Evolutionary conservation across 2,797 vertebrate genomes (phyloP), one percentile per base, ranked within the genome.

Genomic region (Manis crassicaudata): DNA sequence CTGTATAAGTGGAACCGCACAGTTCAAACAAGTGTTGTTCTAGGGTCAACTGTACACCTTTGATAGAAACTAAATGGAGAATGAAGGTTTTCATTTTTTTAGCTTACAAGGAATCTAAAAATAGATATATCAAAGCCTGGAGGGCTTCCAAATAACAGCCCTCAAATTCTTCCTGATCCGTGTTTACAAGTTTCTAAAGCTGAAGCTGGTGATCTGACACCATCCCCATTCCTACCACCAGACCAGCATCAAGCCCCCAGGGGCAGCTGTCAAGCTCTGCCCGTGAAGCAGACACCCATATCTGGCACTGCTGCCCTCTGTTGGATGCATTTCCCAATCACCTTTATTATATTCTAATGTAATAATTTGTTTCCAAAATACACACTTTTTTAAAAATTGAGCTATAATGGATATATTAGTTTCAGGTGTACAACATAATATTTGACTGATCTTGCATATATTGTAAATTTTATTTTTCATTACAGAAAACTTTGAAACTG

Each of bases 121-220:
- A 54, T 0, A 54, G 73, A 10, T 40, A 35, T 40, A 6, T 11
- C 0, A 23, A 70, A 86, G 29, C 43, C 58, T 72, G 12, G 17
- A 89, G 43, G 37, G n/a, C 7, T 65, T 54, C 68, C 35, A 70
- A 21, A 63, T 37, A 87, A 54, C 10, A 7, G 56, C 17, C 37
- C 62, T 52, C 27, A 46, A 63, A 29, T 37, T 75, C 16, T 16
- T 12, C n/a, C 58, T 10, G 77, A 92, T 67, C 14, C 60, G 52
- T 40, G 6, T 89, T 68, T 56, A 0, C n/a, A 73, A 29, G 18
- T 25, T 77, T 73, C 58, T 56, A 88, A 80, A 67, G 52, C 13
- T 43, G 29, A 87, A 90, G 40, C 62, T 63, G 60, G 10, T 63
- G 37, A 77, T 68, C n/a, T 90, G 52, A 81, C 60, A 80, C 52